A percentile compares a stretch with the other conserved stretches of the same genome.
phyloP scores from a whole-genome alignment of 2,113 vertebrate species.

The Calonectris borealis region DNA sequence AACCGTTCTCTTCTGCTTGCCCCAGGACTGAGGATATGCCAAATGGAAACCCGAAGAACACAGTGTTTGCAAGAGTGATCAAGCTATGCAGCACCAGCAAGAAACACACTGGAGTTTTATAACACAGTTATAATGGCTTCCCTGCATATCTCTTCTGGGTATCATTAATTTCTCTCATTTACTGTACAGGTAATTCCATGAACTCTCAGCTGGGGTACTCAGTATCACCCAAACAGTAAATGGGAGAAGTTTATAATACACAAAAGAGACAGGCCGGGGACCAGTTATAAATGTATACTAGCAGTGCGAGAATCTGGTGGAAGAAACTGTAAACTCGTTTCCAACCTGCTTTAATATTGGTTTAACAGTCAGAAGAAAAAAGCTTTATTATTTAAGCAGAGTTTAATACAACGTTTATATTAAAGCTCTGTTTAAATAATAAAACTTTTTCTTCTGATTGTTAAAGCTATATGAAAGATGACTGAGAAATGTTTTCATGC shows the following conservation, averaged over 20 bases:
- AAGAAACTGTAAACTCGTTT: not conserved
- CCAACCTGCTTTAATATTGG: not conserved
- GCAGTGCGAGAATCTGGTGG: not conserved
- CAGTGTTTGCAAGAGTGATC: not conserved
- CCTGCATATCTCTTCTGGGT: not conserved
- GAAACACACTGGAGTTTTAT: not conserved
- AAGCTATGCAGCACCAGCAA: not conserved
- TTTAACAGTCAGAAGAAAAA: not conserved
- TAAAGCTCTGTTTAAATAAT: not conserved
- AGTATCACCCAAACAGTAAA: not conserved
- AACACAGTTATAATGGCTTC: not conserved
- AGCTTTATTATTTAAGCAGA: not conserved
- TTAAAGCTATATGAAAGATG: not conserved
- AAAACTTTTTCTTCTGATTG: not conserved
- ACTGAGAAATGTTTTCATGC: not conserved
- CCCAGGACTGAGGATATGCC: not conserved
- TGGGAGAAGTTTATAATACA: not conserved
- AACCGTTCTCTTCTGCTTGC: not conserved
- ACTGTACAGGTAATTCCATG: not conserved
- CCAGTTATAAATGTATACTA: not conserved
- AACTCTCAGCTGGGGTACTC: not conserved
- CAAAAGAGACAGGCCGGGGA: not conserved
- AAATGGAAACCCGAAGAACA: fast-evolving
- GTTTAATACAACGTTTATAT: not conserved
- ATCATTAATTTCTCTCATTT: not conserved